Evolutionary conservation across 2,888 invertebrate species (phyloP).

Genomic region (Geotrupes spiniger): DNA sequence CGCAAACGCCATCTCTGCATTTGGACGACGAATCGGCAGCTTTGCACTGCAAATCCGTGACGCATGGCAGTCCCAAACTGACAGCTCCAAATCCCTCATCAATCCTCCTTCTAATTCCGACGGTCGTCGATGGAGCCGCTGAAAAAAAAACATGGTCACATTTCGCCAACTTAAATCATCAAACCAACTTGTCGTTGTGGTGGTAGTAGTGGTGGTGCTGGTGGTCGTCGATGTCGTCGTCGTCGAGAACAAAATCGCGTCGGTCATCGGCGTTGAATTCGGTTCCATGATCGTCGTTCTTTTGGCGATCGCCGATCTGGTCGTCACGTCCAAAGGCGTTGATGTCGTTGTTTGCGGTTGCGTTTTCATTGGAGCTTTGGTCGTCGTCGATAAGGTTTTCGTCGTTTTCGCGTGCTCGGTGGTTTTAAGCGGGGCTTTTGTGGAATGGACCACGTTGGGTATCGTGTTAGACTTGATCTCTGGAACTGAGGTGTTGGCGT

Average conservation of each 20-base stretch:
- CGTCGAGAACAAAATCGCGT: conserved; percentile 32
- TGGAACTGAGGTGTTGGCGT: conserved; percentile 35
- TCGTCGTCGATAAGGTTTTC: conserved; percentile 12
- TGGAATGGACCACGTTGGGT: conserved; percentile 51
- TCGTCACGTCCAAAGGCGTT: conserved; percentile 27
- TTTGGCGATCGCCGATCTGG: conserved; percentile 39
- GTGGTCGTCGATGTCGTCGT: conserved; percentile 24
- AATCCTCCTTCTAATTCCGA: conserved; percentile 31
- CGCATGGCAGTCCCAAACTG: conserved; percentile 75
- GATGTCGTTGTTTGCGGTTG: conserved; percentile 24
- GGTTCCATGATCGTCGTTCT: conserved; percentile 54
- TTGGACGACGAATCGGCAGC: conserved; percentile 74
- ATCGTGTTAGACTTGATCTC: conserved; percentile 40
- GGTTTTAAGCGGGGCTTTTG: conserved; percentile 35
- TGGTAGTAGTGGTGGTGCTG: conserved; percentile 10
- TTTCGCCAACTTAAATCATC: neutral
- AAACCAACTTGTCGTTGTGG: conserved; percentile 30
- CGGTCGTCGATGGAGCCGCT: conserved; percentile 37
- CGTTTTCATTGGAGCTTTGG: conserved; percentile 13
- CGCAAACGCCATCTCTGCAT: conserved; percentile 74
- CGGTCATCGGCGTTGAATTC: conserved; percentile 41
- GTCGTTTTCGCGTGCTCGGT: conserved; percentile 31
- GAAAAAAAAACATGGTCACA: conserved; percentile 2
- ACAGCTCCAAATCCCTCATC: conserved; percentile 55
- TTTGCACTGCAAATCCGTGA: conserved; percentile 74